phyloP scores from a whole-genome alignment of 2,797 vertebrate species.

The Myotis myotis region DNA sequence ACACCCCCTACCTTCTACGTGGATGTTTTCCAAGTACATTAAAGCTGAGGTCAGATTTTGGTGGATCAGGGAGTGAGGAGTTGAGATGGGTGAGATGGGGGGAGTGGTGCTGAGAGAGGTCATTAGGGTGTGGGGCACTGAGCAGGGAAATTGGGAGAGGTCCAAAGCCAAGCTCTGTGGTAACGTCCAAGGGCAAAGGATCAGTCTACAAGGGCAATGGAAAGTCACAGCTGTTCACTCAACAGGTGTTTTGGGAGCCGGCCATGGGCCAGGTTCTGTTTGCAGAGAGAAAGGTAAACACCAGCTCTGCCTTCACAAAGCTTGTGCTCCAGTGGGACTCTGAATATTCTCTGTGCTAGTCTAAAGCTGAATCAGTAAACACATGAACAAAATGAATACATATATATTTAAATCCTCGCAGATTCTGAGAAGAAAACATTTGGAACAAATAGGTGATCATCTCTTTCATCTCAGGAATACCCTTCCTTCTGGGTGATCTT shows the following conservation, averaged over 20 bases:
- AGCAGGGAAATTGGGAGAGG: fast-evolving
- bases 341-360: not conserved
- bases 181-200: not conserved
- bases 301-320: not conserved
- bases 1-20: not conserved
- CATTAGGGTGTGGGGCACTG: fast-evolving
- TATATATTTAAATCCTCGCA: not conserved
- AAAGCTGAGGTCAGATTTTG: not conserved
- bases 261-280: not conserved
- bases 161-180: not conserved
- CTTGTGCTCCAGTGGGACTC: not conserved
- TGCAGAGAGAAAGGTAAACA: not conserved
- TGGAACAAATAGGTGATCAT: not conserved
- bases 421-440: not conserved
- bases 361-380: not conserved
- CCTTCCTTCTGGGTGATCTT: not conserved
- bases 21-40: not conserved
- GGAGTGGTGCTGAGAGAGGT: not conserved
- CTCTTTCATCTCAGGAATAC: not conserved
- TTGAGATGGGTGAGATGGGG: not conserved
- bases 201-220: not conserved
- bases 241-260: not conserved
- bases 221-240: not conserved
- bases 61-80: not conserved
- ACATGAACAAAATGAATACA: not conserved